Evolutionary conservation across 2,888 invertebrate species (phyloP).

Genomic region (Orthosia incerta): DNA sequence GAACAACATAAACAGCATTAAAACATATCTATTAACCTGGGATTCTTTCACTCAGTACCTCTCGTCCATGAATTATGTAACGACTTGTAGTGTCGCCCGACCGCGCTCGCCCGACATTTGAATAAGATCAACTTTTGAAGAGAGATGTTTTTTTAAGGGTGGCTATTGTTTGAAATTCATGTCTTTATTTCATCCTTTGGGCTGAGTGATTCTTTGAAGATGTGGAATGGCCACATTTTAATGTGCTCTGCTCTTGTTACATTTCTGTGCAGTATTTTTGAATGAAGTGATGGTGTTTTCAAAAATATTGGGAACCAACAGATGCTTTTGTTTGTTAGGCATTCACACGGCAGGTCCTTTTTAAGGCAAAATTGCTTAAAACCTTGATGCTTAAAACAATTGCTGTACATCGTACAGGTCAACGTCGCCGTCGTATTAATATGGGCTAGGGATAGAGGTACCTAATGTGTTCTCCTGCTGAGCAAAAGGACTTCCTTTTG

Average conservation of each 20-base stretch:
- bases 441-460: neutral
- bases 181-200: conserved; percentile 42
- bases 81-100: conserved; percentile 48
- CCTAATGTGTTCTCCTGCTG: neutral
- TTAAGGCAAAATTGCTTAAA: no score
- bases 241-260: neutral
- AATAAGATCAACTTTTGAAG: conserved; percentile 65
- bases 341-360: no score
- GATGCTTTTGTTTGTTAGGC: neutral
- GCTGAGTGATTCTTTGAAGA: conserved; percentile 11
- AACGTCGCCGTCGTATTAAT: no score
- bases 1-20: conserved; percentile 70
- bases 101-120: conserved; percentile 64
- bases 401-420: no score
- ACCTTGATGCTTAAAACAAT: no score
- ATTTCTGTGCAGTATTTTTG: neutral
- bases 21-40: conserved; percentile 84
- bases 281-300: neutral
- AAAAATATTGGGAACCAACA: neutral
- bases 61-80: conserved; percentile 80
- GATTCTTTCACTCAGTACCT: conserved; percentile 80
- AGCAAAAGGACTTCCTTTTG: neutral
- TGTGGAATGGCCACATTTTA: neutral
- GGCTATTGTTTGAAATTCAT: conserved; percentile 53
- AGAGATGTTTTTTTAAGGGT: conserved; percentile 54